Percentiles rank a stretch among this genome's conserved stretches.
These are phyloP conservation scores for Myotis brandtii DNA, from an alignment of 2,113 vertebrate species.

Conservation along the genomic window DNA sequence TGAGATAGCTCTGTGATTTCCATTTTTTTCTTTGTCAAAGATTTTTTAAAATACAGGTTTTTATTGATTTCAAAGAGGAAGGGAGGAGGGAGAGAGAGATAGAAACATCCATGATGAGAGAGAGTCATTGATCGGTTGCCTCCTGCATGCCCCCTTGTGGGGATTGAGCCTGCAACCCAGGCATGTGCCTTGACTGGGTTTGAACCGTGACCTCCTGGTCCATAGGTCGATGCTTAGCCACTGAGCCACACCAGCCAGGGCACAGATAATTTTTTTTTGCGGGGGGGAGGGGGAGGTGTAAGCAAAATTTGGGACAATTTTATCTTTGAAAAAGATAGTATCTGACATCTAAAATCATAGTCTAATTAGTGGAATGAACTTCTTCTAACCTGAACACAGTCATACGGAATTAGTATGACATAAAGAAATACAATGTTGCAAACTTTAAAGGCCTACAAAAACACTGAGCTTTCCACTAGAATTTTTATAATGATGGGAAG, in stretches of 20 bases:
- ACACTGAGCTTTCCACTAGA: neutral
- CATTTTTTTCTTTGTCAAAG: neutral
- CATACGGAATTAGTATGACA: neutral
- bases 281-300: neutral
- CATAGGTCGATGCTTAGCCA: too few relatives aligned
- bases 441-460: slow-evolving; percentile 49
- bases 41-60: neutral
- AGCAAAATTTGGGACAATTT: neutral
- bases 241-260: too few relatives aligned
- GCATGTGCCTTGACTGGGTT: too few relatives aligned
- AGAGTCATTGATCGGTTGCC: too few relatives aligned
- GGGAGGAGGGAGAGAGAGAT: too few relatives aligned
- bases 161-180: too few relatives aligned
- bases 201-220: too few relatives aligned
- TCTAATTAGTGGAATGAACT: neutral
- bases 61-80: too few relatives aligned
- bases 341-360: neutral
- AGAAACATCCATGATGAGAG: too few relatives aligned
- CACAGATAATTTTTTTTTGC: neutral
- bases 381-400: neutral
- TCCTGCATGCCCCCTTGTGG: too few relatives aligned
- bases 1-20: neutral
- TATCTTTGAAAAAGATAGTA: slow-evolving; percentile 12
- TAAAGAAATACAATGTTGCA: neutral
- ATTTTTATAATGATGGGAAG: neutral